Conservation (phyloP, 2,797 vertebrate genomes). For the Tolypeutes matacus region DNA sequence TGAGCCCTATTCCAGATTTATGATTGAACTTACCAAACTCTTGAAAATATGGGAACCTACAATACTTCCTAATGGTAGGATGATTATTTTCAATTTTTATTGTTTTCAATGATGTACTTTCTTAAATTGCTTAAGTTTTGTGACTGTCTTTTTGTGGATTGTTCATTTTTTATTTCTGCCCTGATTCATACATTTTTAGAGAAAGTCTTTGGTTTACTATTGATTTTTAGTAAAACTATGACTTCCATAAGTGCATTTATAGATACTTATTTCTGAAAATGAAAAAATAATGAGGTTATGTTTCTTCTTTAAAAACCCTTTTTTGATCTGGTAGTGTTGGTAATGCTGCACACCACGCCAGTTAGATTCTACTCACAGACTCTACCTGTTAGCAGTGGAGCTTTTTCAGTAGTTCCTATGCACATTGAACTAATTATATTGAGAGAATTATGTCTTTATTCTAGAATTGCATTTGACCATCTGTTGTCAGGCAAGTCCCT, state of each 20-base stretch:
- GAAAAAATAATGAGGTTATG: conserved; percentile 25
- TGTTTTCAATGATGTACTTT: conserved; percentile 66
- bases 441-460: background rate
- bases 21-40: conserved; percentile 94
- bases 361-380: background rate
- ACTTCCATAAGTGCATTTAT: background rate
- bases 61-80: conserved; percentile 95
- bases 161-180: conserved; percentile 49
- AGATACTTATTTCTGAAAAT: conserved; percentile 1
- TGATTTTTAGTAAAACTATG: conserved; percentile 61
- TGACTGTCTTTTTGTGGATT: conserved; percentile 58
- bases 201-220: conserved; percentile 57
- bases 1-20: conserved; percentile 97
- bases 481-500: background rate
- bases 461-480: conserved; percentile 2
- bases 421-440: background rate
- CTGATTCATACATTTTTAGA: conserved; percentile 45
- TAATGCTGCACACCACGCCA: background rate
- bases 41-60: conserved; percentile 95
- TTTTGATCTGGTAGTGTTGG: conserved; percentile 16
- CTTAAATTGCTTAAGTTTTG: conserved; percentile 51
- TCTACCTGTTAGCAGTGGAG: background rate
- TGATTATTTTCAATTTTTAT: conserved; percentile 75
- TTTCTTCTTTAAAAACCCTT: conserved; percentile 42
- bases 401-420: background rate